Percentiles rank a stretch among this genome's conserved stretches.
phyloP scores from a whole-genome alignment of 2,797 vertebrate genomes.

The Galaxias olidus region DNA sequence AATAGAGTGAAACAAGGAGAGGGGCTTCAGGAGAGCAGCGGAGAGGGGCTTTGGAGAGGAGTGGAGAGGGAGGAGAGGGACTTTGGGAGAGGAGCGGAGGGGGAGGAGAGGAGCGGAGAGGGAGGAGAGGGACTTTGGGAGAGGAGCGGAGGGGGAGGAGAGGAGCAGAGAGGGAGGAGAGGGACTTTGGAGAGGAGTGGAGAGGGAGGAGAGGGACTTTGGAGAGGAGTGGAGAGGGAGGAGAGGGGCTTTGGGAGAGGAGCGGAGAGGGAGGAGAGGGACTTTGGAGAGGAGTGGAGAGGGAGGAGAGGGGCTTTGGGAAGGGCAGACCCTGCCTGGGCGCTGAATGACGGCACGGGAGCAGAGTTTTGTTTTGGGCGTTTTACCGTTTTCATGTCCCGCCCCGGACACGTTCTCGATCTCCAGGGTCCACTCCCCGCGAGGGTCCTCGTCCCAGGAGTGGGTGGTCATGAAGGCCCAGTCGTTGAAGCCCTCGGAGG shows the following conservation, averaged over 20 bases:
- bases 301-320: no score
- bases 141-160: no score
- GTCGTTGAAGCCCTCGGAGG: conserved; percentile 91
- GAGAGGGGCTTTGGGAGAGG: no score
- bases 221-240: no score
- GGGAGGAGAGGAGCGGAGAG: background rate
- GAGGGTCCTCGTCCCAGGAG: conserved; percentile 92
- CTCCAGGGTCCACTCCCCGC: conserved; percentile 91
- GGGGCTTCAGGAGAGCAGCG: background rate
- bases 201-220: conserved; percentile 15
- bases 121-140: no score
- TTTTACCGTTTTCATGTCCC: conserved; percentile 75
- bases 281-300: no score
- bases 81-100: background rate
- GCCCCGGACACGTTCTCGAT: conserved; percentile 80
- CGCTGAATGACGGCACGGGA: no score
- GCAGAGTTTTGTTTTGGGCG: no score
- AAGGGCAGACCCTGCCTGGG: no score
- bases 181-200: conserved; percentile 30
- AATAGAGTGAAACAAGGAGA: background rate
- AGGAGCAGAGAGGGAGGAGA: conserved; percentile 26
- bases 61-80: background rate
- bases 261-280: no score
- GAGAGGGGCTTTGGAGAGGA: background rate
- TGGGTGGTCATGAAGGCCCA: conserved; percentile 99